Conservation (phyloP, 2,888 invertebrate species). For the Drosophila mettleri region DNA sequence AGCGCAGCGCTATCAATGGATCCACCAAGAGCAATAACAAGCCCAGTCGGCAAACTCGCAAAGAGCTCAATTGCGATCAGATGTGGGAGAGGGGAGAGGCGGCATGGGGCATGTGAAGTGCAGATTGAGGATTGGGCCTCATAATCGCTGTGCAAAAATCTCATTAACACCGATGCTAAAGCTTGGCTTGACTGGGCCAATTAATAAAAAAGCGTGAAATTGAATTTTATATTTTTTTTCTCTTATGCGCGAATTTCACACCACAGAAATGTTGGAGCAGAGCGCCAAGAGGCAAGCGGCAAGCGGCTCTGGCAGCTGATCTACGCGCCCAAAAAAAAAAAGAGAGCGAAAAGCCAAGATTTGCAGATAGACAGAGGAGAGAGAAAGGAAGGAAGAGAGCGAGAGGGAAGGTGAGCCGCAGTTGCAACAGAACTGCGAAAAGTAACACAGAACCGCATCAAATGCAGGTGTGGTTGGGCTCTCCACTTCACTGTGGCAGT, state of each 20-base stretch:
- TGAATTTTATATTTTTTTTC: constrained; percentile 65
- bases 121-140: constrained; percentile 10
- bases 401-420: not conserved
- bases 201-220: constrained; percentile 81
- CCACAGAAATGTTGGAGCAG: constrained; percentile 51
- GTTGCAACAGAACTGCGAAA: constrained; percentile 59
- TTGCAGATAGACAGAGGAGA: constrained; percentile 16
- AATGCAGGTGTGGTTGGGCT: constrained; percentile 62
- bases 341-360: constrained; percentile 16
- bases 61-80: constrained; percentile 36
- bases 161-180: constrained; percentile 65
- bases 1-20: constrained; percentile 51
- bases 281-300: constrained; percentile 19
- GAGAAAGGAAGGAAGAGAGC: not conserved
- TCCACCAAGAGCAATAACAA: constrained; percentile 21
- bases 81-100: not conserved
- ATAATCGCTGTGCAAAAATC: constrained; percentile 72
- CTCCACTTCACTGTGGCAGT: not conserved
- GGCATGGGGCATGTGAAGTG: not conserved
- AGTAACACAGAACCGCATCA: constrained; percentile 51
- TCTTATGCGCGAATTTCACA: constrained; percentile 70
- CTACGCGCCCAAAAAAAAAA: constrained; percentile 32
- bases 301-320: constrained; percentile 17
- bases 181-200: constrained; percentile 59
- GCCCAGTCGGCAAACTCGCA: constrained; percentile 53